Base-by-base conservation (phyloP, 2,888 invertebrate genomes). In the Barypeithes pellucidus region DNA sequence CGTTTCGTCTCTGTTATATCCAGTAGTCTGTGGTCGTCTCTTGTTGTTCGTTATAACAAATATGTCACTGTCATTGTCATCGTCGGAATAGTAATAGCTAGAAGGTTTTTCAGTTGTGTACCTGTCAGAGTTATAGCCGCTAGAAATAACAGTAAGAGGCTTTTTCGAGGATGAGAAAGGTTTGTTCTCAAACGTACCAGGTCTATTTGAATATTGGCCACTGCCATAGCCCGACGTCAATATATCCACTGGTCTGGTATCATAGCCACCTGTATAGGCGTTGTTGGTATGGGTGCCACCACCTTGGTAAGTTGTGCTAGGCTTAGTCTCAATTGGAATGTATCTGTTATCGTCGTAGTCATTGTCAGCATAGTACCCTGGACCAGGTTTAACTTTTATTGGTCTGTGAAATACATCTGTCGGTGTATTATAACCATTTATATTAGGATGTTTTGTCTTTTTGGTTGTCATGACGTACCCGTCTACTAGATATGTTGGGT, bases 91-190 rank as follows among this genome's bases (percentile, higher is more conserved):
- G 54, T 73, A 57, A 11, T 65, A 54, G 36, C 5, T 61, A 22
- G 14, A 41, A 14, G 76, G 77, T 66, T 22, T 67, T 59, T 43
- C 62, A 16, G 65, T 63, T 9, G 71, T 22, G 24, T 78, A 68
- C n/a, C 66, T 66, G 33, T 75, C 50, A 63, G 69, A 76, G 20
- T 74, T 47, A 52, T 73, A 75, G 41, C 75, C 70, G 67, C 76
- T 73, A 18, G 57, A 65, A 73, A 76, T 61, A 69, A 67, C 77
- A 76, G 54, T 73, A 54, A 47, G 78, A n/a, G 82, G 82, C 75
- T 78, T 72, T 67, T 81, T 78, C 0, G 82, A 80, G 1, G 79
- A 79, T 3, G 80, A 77, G 67, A 81, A 80, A 4, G 80, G 81
- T 73, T 47, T 52, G 61, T 80, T 76, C 65, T 82, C 81, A 29